phyloP scores from a whole-genome alignment of 2,888 invertebrate species.

The Ectemnius lituratus region DNA sequence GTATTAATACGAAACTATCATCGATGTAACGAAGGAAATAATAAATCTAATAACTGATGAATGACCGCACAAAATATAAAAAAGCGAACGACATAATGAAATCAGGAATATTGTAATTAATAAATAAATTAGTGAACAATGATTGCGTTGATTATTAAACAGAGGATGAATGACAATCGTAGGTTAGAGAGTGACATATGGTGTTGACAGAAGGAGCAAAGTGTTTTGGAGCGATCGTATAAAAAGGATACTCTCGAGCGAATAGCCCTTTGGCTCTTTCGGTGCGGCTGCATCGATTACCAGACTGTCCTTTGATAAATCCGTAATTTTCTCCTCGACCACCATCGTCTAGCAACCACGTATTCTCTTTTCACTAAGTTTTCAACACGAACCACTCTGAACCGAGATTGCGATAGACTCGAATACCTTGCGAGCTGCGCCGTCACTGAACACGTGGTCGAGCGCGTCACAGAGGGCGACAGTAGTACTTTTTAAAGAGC shows the following conservation, averaged over 20 bases:
- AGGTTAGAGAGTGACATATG: conserved; percentile 65
- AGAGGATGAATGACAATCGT: conserved; percentile 3
- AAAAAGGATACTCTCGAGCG: conserved; percentile 75
- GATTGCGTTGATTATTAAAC: neutral
- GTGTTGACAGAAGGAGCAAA: conserved; percentile 33
- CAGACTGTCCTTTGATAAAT: conserved; percentile 53
- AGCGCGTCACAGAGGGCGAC: neutral
- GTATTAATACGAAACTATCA: neutral
- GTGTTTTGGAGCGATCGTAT: neutral
- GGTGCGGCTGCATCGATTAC: conserved; percentile 44
- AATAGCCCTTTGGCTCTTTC: conserved; percentile 64
- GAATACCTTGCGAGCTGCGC: neutral
- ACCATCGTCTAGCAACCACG: conserved; percentile 60
- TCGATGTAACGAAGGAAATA: neutral
- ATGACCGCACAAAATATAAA: no score
- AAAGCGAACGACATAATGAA: no score
- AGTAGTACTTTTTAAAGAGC: neutral
- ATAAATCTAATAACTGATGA: no score
- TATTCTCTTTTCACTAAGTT: conserved; percentile 28
- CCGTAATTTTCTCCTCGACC: conserved; percentile 59
- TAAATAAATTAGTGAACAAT: no score
- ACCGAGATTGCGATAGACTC: conserved; percentile 17
- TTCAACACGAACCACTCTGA: conserved; percentile 3
- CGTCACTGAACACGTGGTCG: neutral
- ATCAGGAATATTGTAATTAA: no score